Evolutionary conservation across 2,797 vertebrate species (phyloP).

Genomic region (Thripadectes ignobilis): DNA sequence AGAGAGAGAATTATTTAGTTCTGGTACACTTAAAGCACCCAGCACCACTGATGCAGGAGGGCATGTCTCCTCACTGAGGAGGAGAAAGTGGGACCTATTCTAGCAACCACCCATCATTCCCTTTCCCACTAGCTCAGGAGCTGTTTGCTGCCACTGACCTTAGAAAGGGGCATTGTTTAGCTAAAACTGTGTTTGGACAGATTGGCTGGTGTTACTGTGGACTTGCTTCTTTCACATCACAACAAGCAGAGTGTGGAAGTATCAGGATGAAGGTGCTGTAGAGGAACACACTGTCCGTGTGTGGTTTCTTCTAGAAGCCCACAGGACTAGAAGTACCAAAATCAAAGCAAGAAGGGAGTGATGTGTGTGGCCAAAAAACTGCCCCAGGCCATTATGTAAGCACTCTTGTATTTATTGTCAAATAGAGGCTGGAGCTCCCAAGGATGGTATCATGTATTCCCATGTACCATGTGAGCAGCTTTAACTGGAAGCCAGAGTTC

Average conservation of each 20-base stretch:
- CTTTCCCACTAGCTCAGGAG: not conserved
- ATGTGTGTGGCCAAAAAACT: not conserved
- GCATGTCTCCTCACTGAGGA: not conserved
- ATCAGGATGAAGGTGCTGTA: not conserved
- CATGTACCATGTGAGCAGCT: not conserved
- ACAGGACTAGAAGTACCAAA: not conserved
- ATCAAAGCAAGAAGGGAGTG: not conserved
- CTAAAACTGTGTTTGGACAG: not conserved
- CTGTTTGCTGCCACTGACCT: not conserved
- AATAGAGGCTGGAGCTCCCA: not conserved
- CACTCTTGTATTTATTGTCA: not conserved
- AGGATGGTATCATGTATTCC: not conserved
- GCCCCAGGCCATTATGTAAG: not conserved
- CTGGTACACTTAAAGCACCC: not conserved
- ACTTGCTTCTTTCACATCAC: not conserved
- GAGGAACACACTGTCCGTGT: not conserved
- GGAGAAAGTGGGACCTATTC: not conserved
- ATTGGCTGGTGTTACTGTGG: not conserved
- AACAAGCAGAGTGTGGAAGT: not conserved
- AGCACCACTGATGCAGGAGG: not conserved
- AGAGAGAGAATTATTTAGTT: not conserved
- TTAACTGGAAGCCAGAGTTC: not conserved
- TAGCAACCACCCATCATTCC: not conserved
- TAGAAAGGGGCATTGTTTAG: not conserved
- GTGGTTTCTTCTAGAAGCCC: not conserved